Base-by-base conservation (phyloP, 2,888 invertebrate genomes). In the Tortricodes alternella region DNA sequence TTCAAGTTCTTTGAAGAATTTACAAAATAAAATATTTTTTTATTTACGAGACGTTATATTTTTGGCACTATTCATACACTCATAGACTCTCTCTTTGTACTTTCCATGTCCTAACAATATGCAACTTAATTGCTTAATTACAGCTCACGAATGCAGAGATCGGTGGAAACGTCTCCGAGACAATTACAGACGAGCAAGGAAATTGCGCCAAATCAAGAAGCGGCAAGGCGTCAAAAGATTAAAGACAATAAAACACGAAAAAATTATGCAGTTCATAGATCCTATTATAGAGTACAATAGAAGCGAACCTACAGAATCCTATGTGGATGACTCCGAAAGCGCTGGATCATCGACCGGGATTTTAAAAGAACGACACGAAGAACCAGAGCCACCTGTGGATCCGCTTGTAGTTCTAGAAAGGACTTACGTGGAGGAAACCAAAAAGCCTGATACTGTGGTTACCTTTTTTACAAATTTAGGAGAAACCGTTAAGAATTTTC, bases 401-500 rank as follows among this genome's bases (percentile, higher is more conserved):
- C 35, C 49, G 18, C 16, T 44, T 3, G 39, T 29, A 11, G 18
- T 24, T 1, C 0, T 13, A 23, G 44, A 56, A 29, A 49, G 21
- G 2, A 43, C 16, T 8, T 29, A 44, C 9, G 11, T 21, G 11
- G 46, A 43, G n/a, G 41, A 35, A 4, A 2, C 13, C 6, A 8
- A 7, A 7, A 34, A n/a, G 9, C 2, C 11, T 16, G 48, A 55
- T n/a, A 56, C 49, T 6, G 49, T 56, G 2, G 49, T 56, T 1
- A 37, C 49, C 3, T 56, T 56, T 8, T 56, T 56, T 11, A 56
- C 43, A 11, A 56, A 56, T 50, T 38, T 56, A 50, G 56, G 56
- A 18, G 56, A 56, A 13, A 56, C 44, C 1, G 56, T 56, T 2
- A 56, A 44, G 13, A 50, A 3, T 0, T 56, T 56, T 37, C 56